Percentiles rank a stretch among this genome's conserved stretches.
phyloP scores from a whole-genome alignment of 2,888 invertebrate species.

The Euplexia lucipara region DNA sequence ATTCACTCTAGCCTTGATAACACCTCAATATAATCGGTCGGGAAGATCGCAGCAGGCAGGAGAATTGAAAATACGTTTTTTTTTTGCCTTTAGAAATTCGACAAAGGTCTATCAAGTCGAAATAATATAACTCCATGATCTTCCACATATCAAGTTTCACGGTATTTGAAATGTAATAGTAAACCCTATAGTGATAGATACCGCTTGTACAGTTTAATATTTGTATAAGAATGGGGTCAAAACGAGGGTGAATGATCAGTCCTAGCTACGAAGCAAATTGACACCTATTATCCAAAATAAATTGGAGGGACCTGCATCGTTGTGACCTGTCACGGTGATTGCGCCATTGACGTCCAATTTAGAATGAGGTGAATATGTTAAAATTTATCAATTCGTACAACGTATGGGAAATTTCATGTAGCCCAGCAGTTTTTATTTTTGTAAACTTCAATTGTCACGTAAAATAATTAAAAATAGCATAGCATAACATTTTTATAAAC shows the following conservation, averaged over 20 bases:
- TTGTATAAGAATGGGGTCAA: conserved; percentile 20
- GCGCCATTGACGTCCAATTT: conserved; percentile 28
- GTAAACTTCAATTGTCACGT: too few species aligned
- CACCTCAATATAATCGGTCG: too few species aligned
- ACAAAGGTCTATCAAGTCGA: background rate
- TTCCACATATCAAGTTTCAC: conserved; percentile 8
- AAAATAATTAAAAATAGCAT: too few species aligned
- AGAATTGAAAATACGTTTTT: too few species aligned
- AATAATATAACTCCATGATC: background rate
- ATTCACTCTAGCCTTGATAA: too few species aligned
- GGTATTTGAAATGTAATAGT: conserved; percentile 4
- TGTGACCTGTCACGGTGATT: conserved; percentile 13
- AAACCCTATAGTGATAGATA: background rate
- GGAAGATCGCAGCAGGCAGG: too few species aligned
- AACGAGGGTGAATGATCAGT: conserved; percentile 2
- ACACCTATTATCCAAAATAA: conserved; percentile 39
- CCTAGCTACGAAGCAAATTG: conserved; percentile 31
- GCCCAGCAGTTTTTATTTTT: too few species aligned
- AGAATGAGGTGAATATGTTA: conserved; percentile 8
- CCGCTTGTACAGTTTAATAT: background rate
- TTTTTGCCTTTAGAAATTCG: too few species aligned
- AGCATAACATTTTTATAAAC: too few species aligned
- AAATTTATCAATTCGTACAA: conserved; percentile 9
- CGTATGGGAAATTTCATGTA: background rate
- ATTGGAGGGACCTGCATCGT: conserved; percentile 30